A percentile compares a stretch with the other conserved stretches of the same genome.
Evolutionary conservation across 2,113 vertebrate species (phyloP).

Genomic region (Marmota flaviventris): DNA sequence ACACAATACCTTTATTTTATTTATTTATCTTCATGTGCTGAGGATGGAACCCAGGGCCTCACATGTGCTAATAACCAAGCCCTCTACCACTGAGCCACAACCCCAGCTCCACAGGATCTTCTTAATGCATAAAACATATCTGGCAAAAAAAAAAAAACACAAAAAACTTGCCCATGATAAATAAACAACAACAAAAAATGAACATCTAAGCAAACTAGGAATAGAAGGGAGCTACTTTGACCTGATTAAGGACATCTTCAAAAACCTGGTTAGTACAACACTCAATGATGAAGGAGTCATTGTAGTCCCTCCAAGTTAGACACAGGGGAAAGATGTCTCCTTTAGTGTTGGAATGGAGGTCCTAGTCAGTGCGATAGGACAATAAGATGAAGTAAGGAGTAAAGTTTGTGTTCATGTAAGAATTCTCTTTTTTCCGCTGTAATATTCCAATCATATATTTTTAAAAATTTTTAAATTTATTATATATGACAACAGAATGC

Average conservation of each 20-base stretch:
- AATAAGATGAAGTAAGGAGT: not conserved
- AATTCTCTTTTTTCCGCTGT: too few relatives aligned
- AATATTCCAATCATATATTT: too few relatives aligned
- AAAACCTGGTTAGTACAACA: not conserved
- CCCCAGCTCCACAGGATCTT: too few relatives aligned
- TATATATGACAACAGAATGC: too few relatives aligned
- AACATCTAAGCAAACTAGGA: not conserved
- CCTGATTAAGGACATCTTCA: not conserved
- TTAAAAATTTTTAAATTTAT: too few relatives aligned
- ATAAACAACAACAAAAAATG: not conserved
- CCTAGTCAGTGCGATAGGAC: not conserved
- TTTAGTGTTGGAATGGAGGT: not conserved
- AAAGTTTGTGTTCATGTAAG: not conserved
- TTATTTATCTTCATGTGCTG: too few relatives aligned
- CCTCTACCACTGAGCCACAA: too few relatives aligned
- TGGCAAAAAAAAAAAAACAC: not conserved
- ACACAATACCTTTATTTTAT: too few relatives aligned
- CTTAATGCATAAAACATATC: not conserved
- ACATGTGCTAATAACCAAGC: too few relatives aligned
- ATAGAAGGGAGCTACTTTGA: not conserved
- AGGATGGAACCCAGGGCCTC: too few relatives aligned
- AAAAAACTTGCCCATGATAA: not conserved
- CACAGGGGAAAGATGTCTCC: not conserved
- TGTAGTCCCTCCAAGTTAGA: not conserved
- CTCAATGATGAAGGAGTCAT: not conserved